Conservation (phyloP, 2,888 invertebrate species). For the Antheraea yamamai region DNA sequence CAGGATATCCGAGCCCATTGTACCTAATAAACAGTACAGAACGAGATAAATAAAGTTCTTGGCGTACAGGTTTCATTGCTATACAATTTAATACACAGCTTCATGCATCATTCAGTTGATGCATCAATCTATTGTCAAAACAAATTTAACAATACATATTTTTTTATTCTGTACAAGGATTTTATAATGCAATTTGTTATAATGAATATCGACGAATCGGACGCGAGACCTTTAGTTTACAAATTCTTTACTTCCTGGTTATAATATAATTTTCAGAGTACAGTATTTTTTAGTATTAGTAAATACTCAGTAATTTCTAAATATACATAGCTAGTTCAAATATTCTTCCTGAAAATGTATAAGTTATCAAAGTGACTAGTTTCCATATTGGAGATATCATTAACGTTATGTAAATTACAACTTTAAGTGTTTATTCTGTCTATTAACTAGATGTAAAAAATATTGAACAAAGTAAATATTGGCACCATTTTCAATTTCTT, state of each 20-base stretch:
- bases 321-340: not conserved
- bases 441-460: too few species aligned
- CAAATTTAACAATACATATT: not conserved
- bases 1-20: constrained; percentile 79
- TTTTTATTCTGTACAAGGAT: not conserved
- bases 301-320: not conserved
- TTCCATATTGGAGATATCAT: too few species aligned
- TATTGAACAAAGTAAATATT: too few species aligned
- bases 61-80: constrained; percentile 51
- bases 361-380: not conserved
- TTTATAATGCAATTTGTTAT: not conserved
- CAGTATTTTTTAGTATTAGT: not conserved
- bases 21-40: constrained; percentile 77
- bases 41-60: constrained; percentile 67
- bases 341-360: not conserved
- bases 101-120: constrained; percentile 5
- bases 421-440: too few species aligned
- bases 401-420: too few species aligned
- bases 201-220: not conserved
- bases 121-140: not conserved
- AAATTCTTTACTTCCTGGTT: not conserved
- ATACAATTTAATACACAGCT: constrained; percentile 30
- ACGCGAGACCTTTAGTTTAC: not conserved
- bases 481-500: not conserved
- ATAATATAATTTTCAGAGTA: not conserved